These are phyloP conservation scores for Diplodus sargus DNA, from an alignment of 2,797 vertebrate genomes.

Conservation along the genomic window DNA sequence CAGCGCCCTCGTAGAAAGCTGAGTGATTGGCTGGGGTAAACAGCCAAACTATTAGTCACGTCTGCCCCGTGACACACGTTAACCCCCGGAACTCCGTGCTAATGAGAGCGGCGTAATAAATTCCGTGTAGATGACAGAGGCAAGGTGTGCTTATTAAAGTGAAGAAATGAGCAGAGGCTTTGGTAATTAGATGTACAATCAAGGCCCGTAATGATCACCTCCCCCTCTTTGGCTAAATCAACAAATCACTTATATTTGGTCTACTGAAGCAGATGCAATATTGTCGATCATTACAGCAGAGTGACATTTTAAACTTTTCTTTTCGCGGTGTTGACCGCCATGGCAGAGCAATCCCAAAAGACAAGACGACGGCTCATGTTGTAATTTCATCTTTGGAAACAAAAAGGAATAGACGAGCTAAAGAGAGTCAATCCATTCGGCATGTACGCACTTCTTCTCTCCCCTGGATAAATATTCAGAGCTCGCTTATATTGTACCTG, in stretches of 20 bases:
- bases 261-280: conserved; percentile 35
- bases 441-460: conserved; percentile 1
- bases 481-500: conserved; percentile 37
- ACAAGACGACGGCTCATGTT: neutral
- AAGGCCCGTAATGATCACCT: conserved; percentile 35
- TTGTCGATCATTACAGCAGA: conserved; percentile 45
- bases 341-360: conserved; percentile 32
- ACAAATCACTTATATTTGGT: conserved; percentile 50
- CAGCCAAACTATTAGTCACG: conserved; percentile 70
- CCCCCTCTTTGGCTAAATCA: conserved; percentile 32
- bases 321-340: conserved; percentile 12
- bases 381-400: conserved; percentile 44
- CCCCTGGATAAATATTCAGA: conserved; percentile 28
- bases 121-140: conserved; percentile 52
- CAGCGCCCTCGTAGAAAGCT: conserved; percentile 61
- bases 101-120: conserved; percentile 67
- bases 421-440: conserved; percentile 35
- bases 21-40: conserved; percentile 69
- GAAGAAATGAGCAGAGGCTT: conserved; percentile 46
- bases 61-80: conserved; percentile 72
- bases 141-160: conserved; percentile 64
- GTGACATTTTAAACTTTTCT: conserved; percentile 48
- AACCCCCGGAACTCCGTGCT: conserved; percentile 64
- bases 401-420: conserved; percentile 28
- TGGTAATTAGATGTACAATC: conserved; percentile 59